A percentile compares a stretch with the other conserved stretches of the same genome.
Conservation (phyloP, 92 coral and sea anemone species). For the Palythoa caribaeorum region DNA sequence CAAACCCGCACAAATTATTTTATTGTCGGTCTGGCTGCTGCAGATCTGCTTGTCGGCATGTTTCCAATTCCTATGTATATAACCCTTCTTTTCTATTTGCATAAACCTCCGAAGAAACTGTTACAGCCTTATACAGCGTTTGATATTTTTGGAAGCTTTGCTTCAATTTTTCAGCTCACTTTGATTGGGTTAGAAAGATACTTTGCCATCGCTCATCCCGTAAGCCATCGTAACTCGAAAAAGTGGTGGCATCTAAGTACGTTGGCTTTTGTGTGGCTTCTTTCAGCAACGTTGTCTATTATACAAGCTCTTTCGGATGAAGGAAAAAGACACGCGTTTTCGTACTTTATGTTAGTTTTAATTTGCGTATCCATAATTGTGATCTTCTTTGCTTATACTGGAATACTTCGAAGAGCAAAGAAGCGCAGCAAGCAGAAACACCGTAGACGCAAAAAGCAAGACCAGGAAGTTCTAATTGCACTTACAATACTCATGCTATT, state of each 20-base stretch:
- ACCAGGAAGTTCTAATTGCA: constrained; percentile 74
- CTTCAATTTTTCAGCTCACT: constrained; percentile 78
- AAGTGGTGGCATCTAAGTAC: constrained; percentile 59
- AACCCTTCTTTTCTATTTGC: constrained; percentile 49
- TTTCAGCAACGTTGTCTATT: constrained; percentile 68
- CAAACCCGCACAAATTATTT: constrained; percentile 81
- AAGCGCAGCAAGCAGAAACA: constrained; percentile 54
- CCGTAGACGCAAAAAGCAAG: constrained; percentile 60
- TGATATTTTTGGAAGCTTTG: constrained; percentile 79
- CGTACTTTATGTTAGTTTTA: constrained; percentile 57
- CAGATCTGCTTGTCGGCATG: constrained; percentile 75
- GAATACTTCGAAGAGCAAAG: constrained; percentile 71
- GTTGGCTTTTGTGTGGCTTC: constrained; percentile 62
- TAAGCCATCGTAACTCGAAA: constrained; percentile 78
- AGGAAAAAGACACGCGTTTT: constrained; percentile 60
- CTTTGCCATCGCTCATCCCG: constrained; percentile 76
- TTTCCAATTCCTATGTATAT: constrained; percentile 77
- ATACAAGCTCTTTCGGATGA: constrained; percentile 54
- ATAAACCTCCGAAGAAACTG: constrained; percentile 23
- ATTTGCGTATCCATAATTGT: constrained; percentile 63
- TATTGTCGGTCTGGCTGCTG: constrained; percentile 79
- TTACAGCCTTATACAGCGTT: constrained; percentile 51
- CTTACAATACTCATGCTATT: constrained; percentile 75
- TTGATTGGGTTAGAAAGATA: constrained; percentile 75
- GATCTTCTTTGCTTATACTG: constrained; percentile 70